Percentiles rank a stretch among this genome's conserved stretches.
phyloP scores from a whole-genome alignment of 1,140 invertebrate genomes.

The Drosophila gunungcola region DNA sequence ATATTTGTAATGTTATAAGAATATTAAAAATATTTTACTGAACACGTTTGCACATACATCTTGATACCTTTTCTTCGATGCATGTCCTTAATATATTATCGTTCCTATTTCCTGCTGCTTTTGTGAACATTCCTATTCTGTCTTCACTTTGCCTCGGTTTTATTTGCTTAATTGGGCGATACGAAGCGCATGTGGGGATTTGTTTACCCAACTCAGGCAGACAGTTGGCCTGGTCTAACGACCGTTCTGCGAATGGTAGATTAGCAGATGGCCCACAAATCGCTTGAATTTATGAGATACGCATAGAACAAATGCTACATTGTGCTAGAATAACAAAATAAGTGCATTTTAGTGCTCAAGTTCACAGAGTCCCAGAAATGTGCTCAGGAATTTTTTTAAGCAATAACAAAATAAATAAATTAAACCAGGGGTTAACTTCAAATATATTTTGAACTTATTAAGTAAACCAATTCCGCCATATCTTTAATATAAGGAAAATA shows the following conservation, averaged over 20 bases:
- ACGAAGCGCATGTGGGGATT: conserved; percentile 25
- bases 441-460: no score
- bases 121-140: conserved; percentile 35
- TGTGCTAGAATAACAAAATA: conserved; percentile 1
- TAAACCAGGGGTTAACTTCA: no score
- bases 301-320: conserved; percentile 15
- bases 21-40: neutral
- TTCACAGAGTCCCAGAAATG: neutral
- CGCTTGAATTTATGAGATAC: conserved; percentile 12
- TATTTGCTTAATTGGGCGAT: conserved; percentile 39
- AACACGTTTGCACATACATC: neutral
- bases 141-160: conserved; percentile 36
- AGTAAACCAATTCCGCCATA: no score
- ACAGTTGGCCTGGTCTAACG: conserved; percentile 17
- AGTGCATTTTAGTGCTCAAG: conserved; percentile 2
- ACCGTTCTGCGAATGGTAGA: conserved; percentile 38
- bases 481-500: no score
- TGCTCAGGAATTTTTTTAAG: neutral
- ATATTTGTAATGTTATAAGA: no score
- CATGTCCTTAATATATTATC: conserved; percentile 11
- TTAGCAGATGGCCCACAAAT: conserved; percentile 40
- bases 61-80: neutral
- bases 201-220: conserved; percentile 30
- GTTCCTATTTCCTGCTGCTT: conserved; percentile 26
- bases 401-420: no score